phyloP scores from a whole-genome alignment of 2,113 vertebrate genomes.

The Pleuronectes platessa region DNA sequence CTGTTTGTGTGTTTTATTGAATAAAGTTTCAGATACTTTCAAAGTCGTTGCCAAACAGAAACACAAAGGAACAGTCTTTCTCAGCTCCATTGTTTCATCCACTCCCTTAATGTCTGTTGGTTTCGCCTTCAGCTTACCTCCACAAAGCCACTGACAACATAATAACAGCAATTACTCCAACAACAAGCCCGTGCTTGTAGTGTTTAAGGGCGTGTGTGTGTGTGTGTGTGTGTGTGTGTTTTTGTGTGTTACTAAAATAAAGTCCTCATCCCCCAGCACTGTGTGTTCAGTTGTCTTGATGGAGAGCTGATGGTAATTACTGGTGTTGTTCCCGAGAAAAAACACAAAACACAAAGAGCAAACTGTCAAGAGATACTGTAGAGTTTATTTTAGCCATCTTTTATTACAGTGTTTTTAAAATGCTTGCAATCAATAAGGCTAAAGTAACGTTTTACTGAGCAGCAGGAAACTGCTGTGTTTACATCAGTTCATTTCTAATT shows the following conservation, averaged over 20 bases:
- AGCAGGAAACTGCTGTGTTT: background rate
- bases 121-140: conserved; percentile 6
- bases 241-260: conserved; percentile 26
- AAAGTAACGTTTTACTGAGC: background rate
- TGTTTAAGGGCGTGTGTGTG: conserved; percentile 39
- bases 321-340: conserved; percentile 12
- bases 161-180: conserved; percentile 62
- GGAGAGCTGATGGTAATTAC: conserved; percentile 48
- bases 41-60: background rate
- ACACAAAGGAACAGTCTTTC: background rate
- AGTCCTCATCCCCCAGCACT: background rate
- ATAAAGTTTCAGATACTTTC: background rate
- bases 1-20: no score
- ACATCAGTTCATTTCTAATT: conserved; percentile 1
- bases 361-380: background rate
- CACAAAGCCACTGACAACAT: conserved; percentile 39
- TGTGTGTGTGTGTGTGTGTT: background rate
- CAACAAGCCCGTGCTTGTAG: conserved; percentile 42
- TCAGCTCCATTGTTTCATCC: conserved; percentile 8
- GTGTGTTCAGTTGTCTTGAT: conserved; percentile 18
- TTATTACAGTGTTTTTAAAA: background rate
- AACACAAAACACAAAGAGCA: background rate
- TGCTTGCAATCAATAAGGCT: background rate
- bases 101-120: conserved; percentile 2
- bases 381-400: background rate